Percentiles rank a stretch among this genome's conserved stretches.
phyloP scores from a whole-genome alignment of 2,113 vertebrate genomes.

The Laterallus jamaicensis region DNA sequence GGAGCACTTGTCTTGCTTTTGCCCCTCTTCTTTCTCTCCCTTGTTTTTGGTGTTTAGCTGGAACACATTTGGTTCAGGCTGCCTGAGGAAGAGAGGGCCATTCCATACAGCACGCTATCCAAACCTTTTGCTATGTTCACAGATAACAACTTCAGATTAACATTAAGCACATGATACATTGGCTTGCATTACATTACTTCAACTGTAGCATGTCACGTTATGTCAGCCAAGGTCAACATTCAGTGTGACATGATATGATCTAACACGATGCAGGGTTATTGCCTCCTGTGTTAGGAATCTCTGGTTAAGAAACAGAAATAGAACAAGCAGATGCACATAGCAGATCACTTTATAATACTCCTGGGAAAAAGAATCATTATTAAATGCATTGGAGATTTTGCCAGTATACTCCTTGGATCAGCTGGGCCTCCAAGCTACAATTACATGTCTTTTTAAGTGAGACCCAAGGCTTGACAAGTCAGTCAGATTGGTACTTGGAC shows the following conservation, averaged over 20 bases:
- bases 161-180: constrained; percentile 18
- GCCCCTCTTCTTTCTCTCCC: neutral
- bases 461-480: neutral
- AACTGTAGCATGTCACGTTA: constrained; percentile 3
- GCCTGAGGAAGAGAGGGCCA: neutral
- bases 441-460: neutral
- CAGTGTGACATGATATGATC: constrained; percentile 35
- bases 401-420: neutral
- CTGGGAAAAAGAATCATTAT: constrained; percentile 17
- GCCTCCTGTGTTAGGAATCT: constrained; percentile 36
- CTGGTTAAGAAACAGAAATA: constrained; percentile 43
- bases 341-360: constrained; percentile 30
- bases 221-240: constrained; percentile 37
- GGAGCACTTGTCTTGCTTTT: neutral
- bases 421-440: neutral
- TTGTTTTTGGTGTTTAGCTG: neutral
- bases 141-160: constrained; percentile 54
- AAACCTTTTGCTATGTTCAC: neutral
- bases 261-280: constrained; percentile 5
- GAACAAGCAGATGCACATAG: constrained; percentile 38
- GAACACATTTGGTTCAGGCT: neutral
- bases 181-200: neutral
- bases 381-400: neutral
- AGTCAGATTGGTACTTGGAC: neutral
- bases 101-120: neutral